Base-by-base conservation (phyloP, 2,888 invertebrate species). In the Lamproptera curius region DNA sequence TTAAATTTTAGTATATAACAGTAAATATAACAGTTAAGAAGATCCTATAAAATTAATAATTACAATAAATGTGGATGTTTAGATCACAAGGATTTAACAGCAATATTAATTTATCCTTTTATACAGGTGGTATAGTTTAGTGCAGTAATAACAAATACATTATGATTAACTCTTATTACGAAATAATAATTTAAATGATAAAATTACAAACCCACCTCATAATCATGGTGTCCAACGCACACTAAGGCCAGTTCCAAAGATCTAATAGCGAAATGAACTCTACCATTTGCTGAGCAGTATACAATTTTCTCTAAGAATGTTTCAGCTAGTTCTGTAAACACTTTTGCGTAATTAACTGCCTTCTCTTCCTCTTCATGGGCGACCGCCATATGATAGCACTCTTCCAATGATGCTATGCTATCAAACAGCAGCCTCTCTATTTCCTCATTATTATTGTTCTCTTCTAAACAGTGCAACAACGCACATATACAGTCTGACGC, bases 221-320 rank as follows among this genome's bases (percentile, higher is more conserved):
- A 99, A 76, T 99, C 98, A 79, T 98, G 97, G 87, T 99, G 98
- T 0, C 97, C 97, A 8, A 97, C 95, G 80, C 98, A 97, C 28
- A 94, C 92, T 38, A 99, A 87, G 8, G 97, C 93, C 58, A 98
- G 87, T 72, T 99, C 97, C 52, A 99, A 86, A 2, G 95, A 92
- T 71, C 94, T 92, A 54, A 97, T 87, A 0, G 94, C 92, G 80
- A 93, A 95, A 76, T 95, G 94, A 14, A 90, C 89, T 50, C 80
- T 75, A 6, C 90, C 89, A 56, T 90, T 89, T 9, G 90, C 88
- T 35, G 88, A 87, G 46, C 91, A 90, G 33, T 90, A 88, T 6
- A 97, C 90, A 64, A 98, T 95, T 67, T 94, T 93, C 55, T 94
- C 92, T 57, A 98, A 86, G 75, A 97, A 95, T 5, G 97, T 92